Conservation (phyloP, 2,797 vertebrate genomes). For the Cichlasoma orientale region DNA sequence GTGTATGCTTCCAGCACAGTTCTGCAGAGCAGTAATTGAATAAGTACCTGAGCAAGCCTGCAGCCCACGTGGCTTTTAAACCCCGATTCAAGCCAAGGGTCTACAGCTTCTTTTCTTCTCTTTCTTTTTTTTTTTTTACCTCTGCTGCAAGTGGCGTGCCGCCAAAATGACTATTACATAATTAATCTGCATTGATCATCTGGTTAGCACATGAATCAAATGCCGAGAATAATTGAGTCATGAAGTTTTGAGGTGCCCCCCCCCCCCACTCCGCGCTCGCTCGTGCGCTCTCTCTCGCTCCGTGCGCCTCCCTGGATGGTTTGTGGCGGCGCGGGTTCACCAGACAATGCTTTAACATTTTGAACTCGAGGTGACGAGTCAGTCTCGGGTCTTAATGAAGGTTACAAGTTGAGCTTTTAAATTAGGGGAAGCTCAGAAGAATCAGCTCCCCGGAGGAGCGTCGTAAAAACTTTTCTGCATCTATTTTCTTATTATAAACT, state of each 20-base stretch:
- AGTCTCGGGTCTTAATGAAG: constrained; percentile 30
- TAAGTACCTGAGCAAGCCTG: constrained; percentile 76
- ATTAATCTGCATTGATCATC: constrained; percentile 93
- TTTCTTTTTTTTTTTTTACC: background rate
- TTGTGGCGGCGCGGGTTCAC: constrained; percentile 22
- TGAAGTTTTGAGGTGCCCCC: constrained; percentile 53
- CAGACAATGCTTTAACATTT: constrained; percentile 61
- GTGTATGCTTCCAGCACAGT: constrained; percentile 64
- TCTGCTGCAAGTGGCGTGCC: constrained; percentile 80
- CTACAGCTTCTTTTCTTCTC: background rate
- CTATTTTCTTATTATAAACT: constrained; percentile 67
- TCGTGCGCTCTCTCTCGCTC: too few species aligned
- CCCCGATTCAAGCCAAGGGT: constrained; percentile 51
- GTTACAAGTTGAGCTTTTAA: constrained; percentile 55
- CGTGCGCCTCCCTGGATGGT: background rate
- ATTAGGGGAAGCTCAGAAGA: constrained; percentile 79
- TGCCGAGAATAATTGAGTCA: constrained; percentile 83
- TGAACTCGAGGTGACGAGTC: constrained; percentile 66
- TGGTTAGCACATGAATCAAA: constrained; percentile 90
- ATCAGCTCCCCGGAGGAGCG: constrained; percentile 68
- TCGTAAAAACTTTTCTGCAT: constrained; percentile 63
- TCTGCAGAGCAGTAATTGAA: constrained; percentile 75
- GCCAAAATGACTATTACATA: constrained; percentile 90
- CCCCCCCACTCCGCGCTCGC: background rate
- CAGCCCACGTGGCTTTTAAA: constrained; percentile 66